Evolutionary conservation across 2,888 invertebrate genomes (phyloP).

Genomic region (Gisinianus flammeolus): DNA sequence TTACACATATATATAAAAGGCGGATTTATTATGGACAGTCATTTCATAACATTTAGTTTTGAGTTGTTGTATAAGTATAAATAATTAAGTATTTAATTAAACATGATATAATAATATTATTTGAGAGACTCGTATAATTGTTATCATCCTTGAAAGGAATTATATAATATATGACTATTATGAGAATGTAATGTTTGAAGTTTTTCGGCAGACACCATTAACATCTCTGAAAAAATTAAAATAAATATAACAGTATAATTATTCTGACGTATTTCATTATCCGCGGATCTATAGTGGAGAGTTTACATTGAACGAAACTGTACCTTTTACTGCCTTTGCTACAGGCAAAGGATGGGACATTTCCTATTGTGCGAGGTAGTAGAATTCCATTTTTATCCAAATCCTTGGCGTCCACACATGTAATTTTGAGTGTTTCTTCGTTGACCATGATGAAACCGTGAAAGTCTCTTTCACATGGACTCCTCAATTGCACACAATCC

Average conservation of each 20-base stretch:
- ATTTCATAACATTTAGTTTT: too few relatives aligned
- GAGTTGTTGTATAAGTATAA: too few relatives aligned
- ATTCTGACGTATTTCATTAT: neutral
- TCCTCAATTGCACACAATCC: slow-evolving; percentile 27
- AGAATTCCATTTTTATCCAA: neutral
- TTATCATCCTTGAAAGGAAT: too few relatives aligned
- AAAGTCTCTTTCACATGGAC: slow-evolving; percentile 23
- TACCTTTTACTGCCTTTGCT: slow-evolving; percentile 53
- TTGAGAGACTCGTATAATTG: too few relatives aligned
- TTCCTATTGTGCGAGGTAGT: slow-evolving; percentile 46
- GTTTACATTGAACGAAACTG: neutral
- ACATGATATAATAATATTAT: too few relatives aligned
- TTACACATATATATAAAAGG: too few relatives aligned
- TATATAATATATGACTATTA: too few relatives aligned
- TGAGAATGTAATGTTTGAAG: slow-evolving; percentile 29
- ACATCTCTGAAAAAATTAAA: slow-evolving; percentile 45
- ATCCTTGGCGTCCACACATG: neutral
- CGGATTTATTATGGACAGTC: too few relatives aligned
- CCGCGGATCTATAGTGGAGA: neutral
- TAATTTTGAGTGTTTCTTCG: slow-evolving; percentile 1
- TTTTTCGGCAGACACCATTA: slow-evolving; percentile 49
- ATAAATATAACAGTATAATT: neutral
- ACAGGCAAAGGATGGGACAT: slow-evolving; percentile 52
- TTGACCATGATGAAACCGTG: slow-evolving; percentile 12
- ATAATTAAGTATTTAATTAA: too few relatives aligned